Conservation (phyloP, 1,140 invertebrate genomes). For the Dendroctonus valens region DNA sequence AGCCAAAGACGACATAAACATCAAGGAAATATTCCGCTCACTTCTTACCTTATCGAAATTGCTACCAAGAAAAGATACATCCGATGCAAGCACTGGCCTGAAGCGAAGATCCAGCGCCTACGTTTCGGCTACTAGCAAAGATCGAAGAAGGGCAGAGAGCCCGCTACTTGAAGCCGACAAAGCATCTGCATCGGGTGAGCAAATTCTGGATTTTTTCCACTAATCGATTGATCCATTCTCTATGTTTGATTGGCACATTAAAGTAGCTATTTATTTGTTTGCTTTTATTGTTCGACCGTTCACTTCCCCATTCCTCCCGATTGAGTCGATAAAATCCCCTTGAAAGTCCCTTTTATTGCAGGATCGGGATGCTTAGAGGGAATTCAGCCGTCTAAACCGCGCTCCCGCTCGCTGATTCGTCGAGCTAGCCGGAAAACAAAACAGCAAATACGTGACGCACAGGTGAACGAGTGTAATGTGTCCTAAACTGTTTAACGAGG, state of each 20-base stretch:
- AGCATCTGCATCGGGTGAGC: conserved; percentile 36
- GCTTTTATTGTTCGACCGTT: no score
- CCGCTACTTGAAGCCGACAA: conserved; percentile 49
- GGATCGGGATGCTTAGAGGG: conserved; percentile 38
- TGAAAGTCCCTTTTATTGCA: not conserved
- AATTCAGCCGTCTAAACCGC: conserved; percentile 56
- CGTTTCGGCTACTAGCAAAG: conserved; percentile 60
- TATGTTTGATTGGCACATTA: no score
- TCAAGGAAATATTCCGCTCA: conserved; percentile 73
- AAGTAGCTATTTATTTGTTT: no score
- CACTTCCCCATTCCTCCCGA: no score
- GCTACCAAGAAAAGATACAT: conserved; percentile 57
- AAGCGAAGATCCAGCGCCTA: conserved; percentile 75
- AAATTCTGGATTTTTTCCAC: not conserved
- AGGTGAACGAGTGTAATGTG: conserved; percentile 69
- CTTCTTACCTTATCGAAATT: conserved; percentile 70
- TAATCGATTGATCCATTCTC: no score
- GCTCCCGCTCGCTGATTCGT: conserved; percentile 74
- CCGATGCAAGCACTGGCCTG: conserved; percentile 58
- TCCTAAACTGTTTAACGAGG: conserved; percentile 56
- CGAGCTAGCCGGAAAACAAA: conserved; percentile 76
- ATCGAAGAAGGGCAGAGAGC: conserved; percentile 48
- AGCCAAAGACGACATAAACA: conserved; percentile 75
- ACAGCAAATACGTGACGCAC: conserved; percentile 71
- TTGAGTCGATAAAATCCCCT: no score